Evolutionary conservation across 1,140 invertebrate species (phyloP), one percentile per base, ranked within the genome.

Genomic region (Lordiphosa clarofinis): DNA sequence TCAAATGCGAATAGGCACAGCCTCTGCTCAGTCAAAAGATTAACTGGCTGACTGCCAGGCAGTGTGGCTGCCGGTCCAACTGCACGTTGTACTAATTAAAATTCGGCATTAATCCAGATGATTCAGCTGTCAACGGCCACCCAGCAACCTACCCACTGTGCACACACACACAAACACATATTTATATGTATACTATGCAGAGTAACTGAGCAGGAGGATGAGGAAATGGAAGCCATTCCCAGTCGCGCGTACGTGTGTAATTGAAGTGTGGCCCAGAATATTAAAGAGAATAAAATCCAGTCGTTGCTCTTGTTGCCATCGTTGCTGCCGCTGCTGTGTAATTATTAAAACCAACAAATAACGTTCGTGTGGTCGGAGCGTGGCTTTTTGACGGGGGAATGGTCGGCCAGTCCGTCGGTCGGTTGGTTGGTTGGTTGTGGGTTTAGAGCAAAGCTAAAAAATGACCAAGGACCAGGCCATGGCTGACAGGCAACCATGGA

Each of bases 271-370:
- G 76, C 78, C 56, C 56, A 72, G 76, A 75, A 81, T 81, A 81
- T 81, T 81, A 81, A 81, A 75, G 76, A 68, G 76, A 64, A 33
- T 15, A 56, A 70, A 66, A 59, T 66, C 59, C 48, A 54, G 44
- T 28, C 36, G 31, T 8, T 36, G 42, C 21, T 56, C 6, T 24
- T 49, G 33, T n/a, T 38, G 31, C 8, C 31, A 28, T 13, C 47
- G 46, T 35, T 43, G 43, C 43, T 53, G 63, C 49, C 59, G 44
- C 33, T 56, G 73, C 64, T 84, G 61, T 76, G 79, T 87, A 87
- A 87, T 87, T 87, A 87, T 87, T 73, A 87, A 87, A 87, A 82
- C 82, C 82, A 87, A 87, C 82, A 87, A 87, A 87, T 87, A 87
- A 87, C 65, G 69, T 82, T 82, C 65, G 59, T 78, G 73, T 53